Evolutionary conservation across 1,140 invertebrate genomes (phyloP).

Genomic region (Hermetia illucens): DNA sequence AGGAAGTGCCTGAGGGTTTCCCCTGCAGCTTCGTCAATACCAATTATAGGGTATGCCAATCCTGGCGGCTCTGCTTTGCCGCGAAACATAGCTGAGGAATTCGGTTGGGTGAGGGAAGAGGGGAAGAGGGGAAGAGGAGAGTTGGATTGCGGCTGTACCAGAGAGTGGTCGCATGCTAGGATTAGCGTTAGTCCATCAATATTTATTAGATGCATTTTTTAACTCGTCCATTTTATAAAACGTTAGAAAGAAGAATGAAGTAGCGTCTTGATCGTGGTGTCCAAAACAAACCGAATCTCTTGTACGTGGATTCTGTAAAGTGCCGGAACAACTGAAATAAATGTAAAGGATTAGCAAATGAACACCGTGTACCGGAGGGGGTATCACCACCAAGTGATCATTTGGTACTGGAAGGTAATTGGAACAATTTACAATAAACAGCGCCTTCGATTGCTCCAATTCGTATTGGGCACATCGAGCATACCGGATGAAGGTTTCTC

Average conservation of each 20-base stretch:
- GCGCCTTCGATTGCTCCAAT: no score
- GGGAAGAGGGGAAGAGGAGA: no score
- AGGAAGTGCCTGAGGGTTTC: no score
- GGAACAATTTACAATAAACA: constrained; percentile 86
- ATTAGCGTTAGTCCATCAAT: constrained; percentile 87
- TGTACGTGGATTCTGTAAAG: constrained; percentile 84
- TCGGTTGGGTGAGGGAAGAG: no score
- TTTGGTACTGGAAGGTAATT: constrained; percentile 85
- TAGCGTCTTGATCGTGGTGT: constrained; percentile 85
- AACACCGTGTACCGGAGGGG: constrained; percentile 89
- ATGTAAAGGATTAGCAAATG: constrained; percentile 80
- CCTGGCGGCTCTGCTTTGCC: no score
- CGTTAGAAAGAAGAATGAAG: constrained; percentile 73
- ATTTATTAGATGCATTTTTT: constrained; percentile 88
- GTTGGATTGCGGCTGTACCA: no score
- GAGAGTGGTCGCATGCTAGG: constrained; percentile 82
- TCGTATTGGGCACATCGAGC: constrained; percentile 87
- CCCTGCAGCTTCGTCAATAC: no score
- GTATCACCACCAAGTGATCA: constrained; percentile 87
- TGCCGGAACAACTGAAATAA: constrained; percentile 90
- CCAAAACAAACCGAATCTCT: no score
- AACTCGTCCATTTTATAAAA: constrained; percentile 90
- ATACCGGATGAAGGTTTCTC: constrained; percentile 94
- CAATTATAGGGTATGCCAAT: no score
- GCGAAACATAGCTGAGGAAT: no score